These are phyloP conservation scores for Phortica magna DNA, from an alignment of 2,888 invertebrate genomes.

Conservation along the genomic window DNA sequence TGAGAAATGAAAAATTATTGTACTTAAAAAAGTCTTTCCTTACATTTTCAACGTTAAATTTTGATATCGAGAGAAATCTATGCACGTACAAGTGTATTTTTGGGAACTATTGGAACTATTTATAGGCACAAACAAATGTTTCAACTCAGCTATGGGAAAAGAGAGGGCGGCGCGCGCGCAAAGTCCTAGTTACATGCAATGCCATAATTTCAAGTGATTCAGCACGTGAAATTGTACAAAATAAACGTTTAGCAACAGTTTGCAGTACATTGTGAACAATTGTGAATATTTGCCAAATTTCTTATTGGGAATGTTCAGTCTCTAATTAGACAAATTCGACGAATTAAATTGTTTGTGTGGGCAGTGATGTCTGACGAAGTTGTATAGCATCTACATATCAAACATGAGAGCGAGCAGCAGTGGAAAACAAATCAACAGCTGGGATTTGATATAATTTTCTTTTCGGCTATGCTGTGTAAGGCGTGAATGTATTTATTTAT, in stretches of 20 bases:
- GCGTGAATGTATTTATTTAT: conserved; percentile 25
- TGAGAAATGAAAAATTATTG: conserved; percentile 62
- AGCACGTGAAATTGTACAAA: conserved; percentile 43
- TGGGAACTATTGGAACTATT: conserved; percentile 57
- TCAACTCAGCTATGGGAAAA: conserved; percentile 56
- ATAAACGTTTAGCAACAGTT: conserved; percentile 68
- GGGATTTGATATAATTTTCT: conserved; percentile 14
- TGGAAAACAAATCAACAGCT: conserved; percentile 53
- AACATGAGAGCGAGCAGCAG: conserved; percentile 43
- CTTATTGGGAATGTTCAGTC: conserved; percentile 45
- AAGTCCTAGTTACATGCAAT: conserved; percentile 29
- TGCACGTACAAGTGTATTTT: conserved; percentile 7
- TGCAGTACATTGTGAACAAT: conserved; percentile 37
- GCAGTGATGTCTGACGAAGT: conserved; percentile 53
- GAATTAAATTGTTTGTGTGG: conserved; percentile 56
- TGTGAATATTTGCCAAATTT: conserved; percentile 42
- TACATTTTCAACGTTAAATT: not conserved
- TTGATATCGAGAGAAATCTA: conserved; percentile 28
- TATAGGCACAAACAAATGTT: conserved; percentile 68
- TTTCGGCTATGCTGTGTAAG: not conserved
- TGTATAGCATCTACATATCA: conserved; percentile 18
- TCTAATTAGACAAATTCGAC: conserved; percentile 40
- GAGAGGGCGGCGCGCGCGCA: conserved; percentile 44
- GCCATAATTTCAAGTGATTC: conserved; percentile 23
- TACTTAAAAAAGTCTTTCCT: conserved; percentile 45